Base-by-base conservation (phyloP, 2,797 vertebrate species). In the Lacerta bilineata region DNA sequence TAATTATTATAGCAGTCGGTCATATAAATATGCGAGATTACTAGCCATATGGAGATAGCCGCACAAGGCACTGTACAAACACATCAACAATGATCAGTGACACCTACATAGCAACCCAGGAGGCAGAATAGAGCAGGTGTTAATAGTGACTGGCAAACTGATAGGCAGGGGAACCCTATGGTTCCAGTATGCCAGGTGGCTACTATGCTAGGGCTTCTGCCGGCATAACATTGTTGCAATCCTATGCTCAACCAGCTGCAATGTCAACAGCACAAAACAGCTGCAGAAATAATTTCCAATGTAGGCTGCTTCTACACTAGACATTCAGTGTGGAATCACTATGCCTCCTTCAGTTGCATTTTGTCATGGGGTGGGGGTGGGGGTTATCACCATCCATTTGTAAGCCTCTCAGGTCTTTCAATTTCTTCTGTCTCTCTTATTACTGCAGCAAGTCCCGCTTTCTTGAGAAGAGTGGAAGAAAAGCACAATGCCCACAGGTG, bases 31-130 rank as follows among this genome's bases (percentile, higher is more conserved):
- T 5, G 55, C 0, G 3, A 89, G 79, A 75, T 77, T 86, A 80
- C 88, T 84, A 71, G 50, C 55, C 27, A 55, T 83, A 79, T 61
- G 74, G 55, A 79, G 50, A 72, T 71, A 46, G 82, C 84, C 85
- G 88, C 80, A 87, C 81, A 89, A 2, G 1, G 88, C 71, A 76
- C 84, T 95, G 88, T 91, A 94, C 87, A 93, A 95, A 91, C 86
- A 3, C 88, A 64, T 36, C 79, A 0, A 90, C 61, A 83, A 79
- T 72, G n/a, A 78, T 87, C 55, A 33, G 27, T 18, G 18, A 41
- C 75, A 36, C 66, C 84, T 87, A 64, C 69, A 88, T 88, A 92
- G 87, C 84, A 92, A 87, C 87, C 46, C 41, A 74, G 84, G 71
- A 71, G 87, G 27, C 75, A 91, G 89, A 92, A 87, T 91, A 81